phyloP scores from a whole-genome alignment of 2,888 invertebrate species.

The Anoncus sp. region DNA sequence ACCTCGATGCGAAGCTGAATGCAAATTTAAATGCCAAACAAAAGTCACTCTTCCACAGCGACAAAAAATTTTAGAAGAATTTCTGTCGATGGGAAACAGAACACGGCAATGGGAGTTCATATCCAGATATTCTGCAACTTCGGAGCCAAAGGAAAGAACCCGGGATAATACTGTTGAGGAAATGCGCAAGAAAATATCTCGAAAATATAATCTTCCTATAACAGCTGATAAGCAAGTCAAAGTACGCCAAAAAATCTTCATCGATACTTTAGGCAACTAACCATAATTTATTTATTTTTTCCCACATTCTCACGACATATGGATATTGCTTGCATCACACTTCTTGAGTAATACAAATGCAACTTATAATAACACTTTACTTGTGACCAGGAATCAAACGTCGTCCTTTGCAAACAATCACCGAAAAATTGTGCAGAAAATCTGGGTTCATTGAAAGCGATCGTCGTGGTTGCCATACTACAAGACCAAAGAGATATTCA shows the following conservation, averaged over 20 bases:
- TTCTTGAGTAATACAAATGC: background rate
- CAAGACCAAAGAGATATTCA: constrained; percentile 45
- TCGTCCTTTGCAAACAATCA: constrained; percentile 10
- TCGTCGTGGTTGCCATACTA: constrained; percentile 37
- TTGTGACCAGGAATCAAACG: constrained; percentile 6
- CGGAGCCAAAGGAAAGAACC: constrained; percentile 18
- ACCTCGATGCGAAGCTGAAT: constrained; percentile 5
- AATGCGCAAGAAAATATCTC: constrained; percentile 22
- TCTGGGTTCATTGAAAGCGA: constrained; percentile 19
- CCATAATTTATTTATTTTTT: background rate
- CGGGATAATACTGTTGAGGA: constrained; percentile 17
- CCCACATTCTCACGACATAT: background rate
- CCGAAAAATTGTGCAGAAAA: constrained; percentile 15
- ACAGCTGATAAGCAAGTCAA: constrained; percentile 15
- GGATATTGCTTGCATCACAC: background rate
- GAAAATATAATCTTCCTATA: background rate
- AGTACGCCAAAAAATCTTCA: constrained; percentile 13
- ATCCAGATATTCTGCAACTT: constrained; percentile 9
- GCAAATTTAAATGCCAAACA: constrained; percentile 5
- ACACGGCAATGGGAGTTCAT: constrained; percentile 20
- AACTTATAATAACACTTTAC: constrained; percentile 5
- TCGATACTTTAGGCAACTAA: constrained; percentile 14
- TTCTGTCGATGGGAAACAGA: constrained; percentile 7
- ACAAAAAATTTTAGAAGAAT: background rate
- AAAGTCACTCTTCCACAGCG: constrained; percentile 9